Evolutionary conservation across 1,140 invertebrate species (phyloP), one percentile per base, ranked within the genome.

Genomic region (Aphaenogaster ashmeadi): DNA sequence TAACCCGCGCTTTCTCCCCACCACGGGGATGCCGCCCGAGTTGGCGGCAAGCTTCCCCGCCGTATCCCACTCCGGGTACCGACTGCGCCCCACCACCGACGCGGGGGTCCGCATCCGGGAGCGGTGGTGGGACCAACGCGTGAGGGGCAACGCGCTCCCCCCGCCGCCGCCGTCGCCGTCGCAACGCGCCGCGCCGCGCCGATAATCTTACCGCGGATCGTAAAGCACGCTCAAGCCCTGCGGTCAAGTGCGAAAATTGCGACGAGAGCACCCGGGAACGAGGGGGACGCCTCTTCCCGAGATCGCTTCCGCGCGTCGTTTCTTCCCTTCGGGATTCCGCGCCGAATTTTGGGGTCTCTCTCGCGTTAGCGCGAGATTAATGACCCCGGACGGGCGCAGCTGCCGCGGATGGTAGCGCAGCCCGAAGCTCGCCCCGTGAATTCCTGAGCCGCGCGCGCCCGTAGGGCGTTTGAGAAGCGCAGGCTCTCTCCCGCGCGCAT

Each of bases 1-100:
- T 94, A 94, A 94, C 94, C 94, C 95, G 95, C 94, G 94, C 93
- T 94, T 94, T 95, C 91, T 91, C 93, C 92, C 93, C 91, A 92
- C 92, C 80, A 93, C 44, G 9, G 4, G 66, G 54, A 8, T 4
- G 27, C 13, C 54, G 75, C 92, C 81, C 87, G 89, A 84, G 69
- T 87, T 89, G 87, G 79, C 92, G 92, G 89, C 92, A 93, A 92
- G 88, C 89, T 86, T 83, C 89, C 56, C 90, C 87, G n/a, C 83
- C 52, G 52, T 27, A 27, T 64, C 84, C 56, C 36, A n/a, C 54
- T 69, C 67, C 47, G 8, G 0, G 3, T 36, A 13, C 86, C 87
- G 72, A 83, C 85, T n/a, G 36, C 8, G 0, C 1, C n/a, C 41
- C 41, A 36, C 86, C 79, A 56, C 87, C 52, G 13, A 50, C 78